Conservation (phyloP, 1,140 invertebrate genomes). For the Callitettix versicolor region DNA sequence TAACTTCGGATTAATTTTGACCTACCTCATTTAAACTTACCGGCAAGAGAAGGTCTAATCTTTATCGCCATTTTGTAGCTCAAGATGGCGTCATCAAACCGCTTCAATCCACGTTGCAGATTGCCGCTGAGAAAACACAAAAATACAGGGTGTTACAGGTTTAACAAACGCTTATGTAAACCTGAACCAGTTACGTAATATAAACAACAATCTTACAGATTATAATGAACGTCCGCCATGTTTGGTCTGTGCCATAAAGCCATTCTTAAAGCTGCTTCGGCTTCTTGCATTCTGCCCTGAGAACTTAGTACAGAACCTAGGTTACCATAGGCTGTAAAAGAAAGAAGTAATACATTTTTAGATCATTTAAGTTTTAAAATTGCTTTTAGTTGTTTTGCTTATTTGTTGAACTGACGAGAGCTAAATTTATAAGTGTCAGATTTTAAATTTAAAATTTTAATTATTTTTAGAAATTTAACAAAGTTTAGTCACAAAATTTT, state of each 20-base stretch:
- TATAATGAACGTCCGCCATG: constrained; percentile 95
- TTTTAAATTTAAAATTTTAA: too few relatives aligned
- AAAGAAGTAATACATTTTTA: too few relatives aligned
- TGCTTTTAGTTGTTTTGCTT: too few relatives aligned
- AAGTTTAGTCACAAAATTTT: too few relatives aligned
- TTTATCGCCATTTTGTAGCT: constrained; percentile 88
- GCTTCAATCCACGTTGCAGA: constrained; percentile 77
- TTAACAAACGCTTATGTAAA: too few relatives aligned
- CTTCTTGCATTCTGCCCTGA: constrained; percentile 70
- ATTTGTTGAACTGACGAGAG: too few relatives aligned
- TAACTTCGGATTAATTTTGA: background rate
- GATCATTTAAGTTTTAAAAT: too few relatives aligned
- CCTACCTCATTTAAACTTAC: constrained; percentile 55
- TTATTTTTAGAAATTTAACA: too few relatives aligned
- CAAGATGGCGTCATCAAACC: constrained; percentile 78
- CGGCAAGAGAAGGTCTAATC: constrained; percentile 84
- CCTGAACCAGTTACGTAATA: too few relatives aligned
- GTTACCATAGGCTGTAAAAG: constrained; percentile 78
- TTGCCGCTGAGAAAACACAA: constrained; percentile 67
- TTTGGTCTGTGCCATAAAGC: constrained; percentile 80
- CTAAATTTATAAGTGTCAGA: too few relatives aligned
- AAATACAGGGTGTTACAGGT: too few relatives aligned
- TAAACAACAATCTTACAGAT: constrained; percentile 58
- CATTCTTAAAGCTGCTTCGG: constrained; percentile 75
- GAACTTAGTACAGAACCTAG: constrained; percentile 82